Percentiles rank a stretch among this genome's conserved stretches.
Conservation (phyloP, 2,797 vertebrate genomes). For the Brachyalestes nurse region DNA sequence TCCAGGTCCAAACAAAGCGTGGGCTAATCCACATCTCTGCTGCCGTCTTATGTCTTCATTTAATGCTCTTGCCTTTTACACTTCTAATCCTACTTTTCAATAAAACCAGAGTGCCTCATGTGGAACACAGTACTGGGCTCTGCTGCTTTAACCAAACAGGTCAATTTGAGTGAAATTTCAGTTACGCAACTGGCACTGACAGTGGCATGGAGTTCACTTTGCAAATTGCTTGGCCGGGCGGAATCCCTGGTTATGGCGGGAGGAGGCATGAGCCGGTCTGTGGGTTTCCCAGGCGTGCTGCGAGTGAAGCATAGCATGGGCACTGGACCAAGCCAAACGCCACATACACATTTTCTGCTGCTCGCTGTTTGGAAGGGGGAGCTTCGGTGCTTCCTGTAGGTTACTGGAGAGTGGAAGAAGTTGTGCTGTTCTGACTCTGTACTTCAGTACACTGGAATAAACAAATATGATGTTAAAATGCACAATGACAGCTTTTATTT, state of each 20-base stretch:
- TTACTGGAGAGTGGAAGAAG: background rate
- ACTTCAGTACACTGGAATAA: background rate
- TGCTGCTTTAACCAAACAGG: conserved; percentile 3
- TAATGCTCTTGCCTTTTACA: background rate
- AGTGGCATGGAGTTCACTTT: background rate
- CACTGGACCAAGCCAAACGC: conserved; percentile 1
- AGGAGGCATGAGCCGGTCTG: background rate
- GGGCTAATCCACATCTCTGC: conserved; percentile 18
- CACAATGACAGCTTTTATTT: background rate
- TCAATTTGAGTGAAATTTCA: conserved; percentile 3
- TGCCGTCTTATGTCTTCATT: conserved; percentile 20
- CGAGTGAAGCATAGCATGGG: background rate
- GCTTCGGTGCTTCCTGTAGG: background rate
- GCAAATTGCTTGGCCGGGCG: background rate
- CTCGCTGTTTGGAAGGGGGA: background rate
- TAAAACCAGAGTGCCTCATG: background rate
- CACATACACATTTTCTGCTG: background rate
- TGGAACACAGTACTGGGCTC: background rate
- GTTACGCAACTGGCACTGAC: background rate
- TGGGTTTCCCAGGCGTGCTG: background rate
- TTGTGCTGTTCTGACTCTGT: background rate
- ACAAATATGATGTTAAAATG: background rate
- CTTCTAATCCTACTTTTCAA: conserved; percentile 13
- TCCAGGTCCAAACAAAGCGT: conserved; percentile 15
- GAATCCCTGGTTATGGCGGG: background rate